Evolutionary conservation across 2,797 vertebrate genomes (phyloP), one percentile per base, ranked within the genome.

Genomic region (Trematomus bernacchii): DNA sequence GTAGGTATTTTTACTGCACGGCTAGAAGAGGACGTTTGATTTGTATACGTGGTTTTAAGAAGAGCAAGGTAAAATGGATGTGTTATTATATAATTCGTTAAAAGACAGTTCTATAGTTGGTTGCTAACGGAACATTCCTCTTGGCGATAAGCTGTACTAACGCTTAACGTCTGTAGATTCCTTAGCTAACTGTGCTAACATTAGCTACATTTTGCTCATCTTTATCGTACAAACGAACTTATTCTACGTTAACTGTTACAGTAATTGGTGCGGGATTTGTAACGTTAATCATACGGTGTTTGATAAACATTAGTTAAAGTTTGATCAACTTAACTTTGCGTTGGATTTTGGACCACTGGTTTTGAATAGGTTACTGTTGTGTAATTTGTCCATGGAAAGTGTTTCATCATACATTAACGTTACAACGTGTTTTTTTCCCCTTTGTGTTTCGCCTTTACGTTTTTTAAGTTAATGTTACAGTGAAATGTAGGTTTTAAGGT

Each of bases 61-160:
- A 55, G 6, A 44, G 43, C 1, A 12, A 75, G 84, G 86, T 89
- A 80, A 66, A 43, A 61, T 16, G 0, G 0, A 1, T 23, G 1
- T 69, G 9, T 33, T 3, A 3, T 47, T 19, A 6, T 48, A 6
- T 42, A 11, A 30, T 13, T 30, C 12, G 0, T 23, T 7, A 64
- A 47, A 11, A 6, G 3, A 1, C 2, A 2, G 1, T 61, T 50
- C 33, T 27, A 27, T 23, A 1, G 2, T n/a, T 0, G 51, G 19
- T 68, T 46, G 21, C 10, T 70, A 62, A 44, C 3, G 4, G 0
- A 63, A 53, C 6, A 18, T 18, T 61, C n/a, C 16, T 59, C n/a
- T 18, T 19, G 40, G 0, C 11, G n/a, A 4, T 4, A 33, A 27
- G 19, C 3, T 52, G 12, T 18, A 19, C 19, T 40, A 37, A 1